Evolutionary conservation across 2,888 invertebrate species (phyloP).

Genomic region (Nasonia oneida): DNA sequence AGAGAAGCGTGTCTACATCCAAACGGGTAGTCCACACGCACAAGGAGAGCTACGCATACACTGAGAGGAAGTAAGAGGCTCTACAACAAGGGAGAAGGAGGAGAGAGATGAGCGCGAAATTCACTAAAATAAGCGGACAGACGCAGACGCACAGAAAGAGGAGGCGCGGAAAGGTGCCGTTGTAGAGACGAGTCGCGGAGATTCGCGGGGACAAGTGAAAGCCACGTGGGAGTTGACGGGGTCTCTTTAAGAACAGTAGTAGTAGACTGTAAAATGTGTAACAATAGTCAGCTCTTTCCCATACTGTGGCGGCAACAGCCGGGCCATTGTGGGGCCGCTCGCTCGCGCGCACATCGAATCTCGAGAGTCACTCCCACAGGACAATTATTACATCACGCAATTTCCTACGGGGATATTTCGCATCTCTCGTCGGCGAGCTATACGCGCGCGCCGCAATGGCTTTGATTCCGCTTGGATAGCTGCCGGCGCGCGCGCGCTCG

Average conservation of each 20-base stretch:
- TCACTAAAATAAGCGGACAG: constrained; percentile 19
- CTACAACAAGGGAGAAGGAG: constrained; percentile 24
- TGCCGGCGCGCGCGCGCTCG: too few species aligned
- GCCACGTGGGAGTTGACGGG: constrained; percentile 76
- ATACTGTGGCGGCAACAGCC: constrained; percentile 69
- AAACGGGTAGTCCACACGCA: neutral
- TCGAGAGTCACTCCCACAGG: constrained; percentile 76
- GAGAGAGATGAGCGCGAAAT: constrained; percentile 50
- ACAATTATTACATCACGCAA: constrained; percentile 79
- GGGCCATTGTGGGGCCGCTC: constrained; percentile 52
- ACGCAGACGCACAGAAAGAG: constrained; percentile 16
- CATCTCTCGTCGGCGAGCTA: constrained; percentile 59
- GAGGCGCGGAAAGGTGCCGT: constrained; percentile 60
- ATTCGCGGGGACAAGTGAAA: constrained; percentile 77
- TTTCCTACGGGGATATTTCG: constrained; percentile 74
- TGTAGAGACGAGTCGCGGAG: constrained; percentile 63
- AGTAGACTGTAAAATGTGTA: constrained; percentile 79
- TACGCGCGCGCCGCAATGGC: constrained; percentile 8
- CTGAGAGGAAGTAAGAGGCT: constrained; percentile 56
- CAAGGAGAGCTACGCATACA: neutral
- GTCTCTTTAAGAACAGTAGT: constrained; percentile 70
- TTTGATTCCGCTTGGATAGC: constrained; percentile 59
- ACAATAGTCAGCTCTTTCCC: constrained; percentile 73
- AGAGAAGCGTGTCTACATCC: neutral
- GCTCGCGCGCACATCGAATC: constrained; percentile 37